Conservation (phyloP, 2,888 invertebrate species). For the Tetheella fluctuosa region DNA sequence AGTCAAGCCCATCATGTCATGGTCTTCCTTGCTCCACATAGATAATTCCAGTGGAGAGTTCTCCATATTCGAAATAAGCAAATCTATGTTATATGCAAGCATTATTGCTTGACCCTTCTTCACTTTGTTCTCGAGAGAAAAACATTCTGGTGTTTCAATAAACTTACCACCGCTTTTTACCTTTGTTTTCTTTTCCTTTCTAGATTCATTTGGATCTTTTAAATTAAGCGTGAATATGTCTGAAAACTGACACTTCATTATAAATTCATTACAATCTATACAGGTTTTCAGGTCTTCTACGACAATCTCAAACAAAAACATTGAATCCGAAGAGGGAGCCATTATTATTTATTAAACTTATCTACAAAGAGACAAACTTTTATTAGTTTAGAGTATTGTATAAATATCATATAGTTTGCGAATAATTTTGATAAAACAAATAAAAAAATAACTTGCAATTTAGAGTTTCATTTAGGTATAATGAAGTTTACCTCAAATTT, state of each 20-base stretch:
- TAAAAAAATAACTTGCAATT: too few relatives aligned
- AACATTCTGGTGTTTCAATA: conserved; percentile 24
- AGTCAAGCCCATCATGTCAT: conserved; percentile 46
- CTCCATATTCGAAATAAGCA: conserved; percentile 56
- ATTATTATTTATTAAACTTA: conserved; percentile 43
- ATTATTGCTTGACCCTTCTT: conserved; percentile 50
- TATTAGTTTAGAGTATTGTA: too few relatives aligned
- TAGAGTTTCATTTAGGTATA: too few relatives aligned
- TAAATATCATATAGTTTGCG: too few relatives aligned
- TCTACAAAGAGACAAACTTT: conserved; percentile 13
- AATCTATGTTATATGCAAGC: conserved; percentile 42
- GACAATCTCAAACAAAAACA: conserved; percentile 68
- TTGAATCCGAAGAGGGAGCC: conserved; percentile 61
- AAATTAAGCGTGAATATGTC: conserved; percentile 62
- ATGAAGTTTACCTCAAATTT: too few relatives aligned
- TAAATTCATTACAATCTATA: conserved; percentile 50
- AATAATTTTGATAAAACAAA: too few relatives aligned
- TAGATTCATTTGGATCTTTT: conserved; percentile 48
- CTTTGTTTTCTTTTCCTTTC: conserved; percentile 32
- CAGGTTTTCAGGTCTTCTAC: conserved; percentile 59
- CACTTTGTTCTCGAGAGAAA: conserved; percentile 31
- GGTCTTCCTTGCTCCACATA: conserved; percentile 45
- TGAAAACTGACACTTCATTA: conserved; percentile 57
- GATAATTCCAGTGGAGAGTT: conserved; percentile 60
- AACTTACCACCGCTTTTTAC: conserved; percentile 33